Evolutionary conservation across 2,113 vertebrate species (phyloP), one percentile per base, ranked within the genome.

Genomic region (Saguinus imperator): DNA sequence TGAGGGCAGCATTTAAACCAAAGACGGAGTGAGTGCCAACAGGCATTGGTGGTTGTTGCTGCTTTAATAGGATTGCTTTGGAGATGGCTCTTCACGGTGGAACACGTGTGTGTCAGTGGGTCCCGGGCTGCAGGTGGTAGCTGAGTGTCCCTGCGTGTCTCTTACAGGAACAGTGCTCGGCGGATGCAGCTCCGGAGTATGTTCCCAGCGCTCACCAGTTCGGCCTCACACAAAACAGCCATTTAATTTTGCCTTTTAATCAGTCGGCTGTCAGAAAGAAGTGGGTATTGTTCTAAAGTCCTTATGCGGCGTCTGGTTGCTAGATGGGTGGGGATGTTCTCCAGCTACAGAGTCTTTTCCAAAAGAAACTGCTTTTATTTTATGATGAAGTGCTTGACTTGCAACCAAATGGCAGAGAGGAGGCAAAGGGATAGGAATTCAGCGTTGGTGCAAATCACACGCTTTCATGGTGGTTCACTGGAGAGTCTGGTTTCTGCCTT

Each of bases 161-260:
- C 1, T 96, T 98, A 87, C 97, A 99, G 99, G 97, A 93, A 37
- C 96, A 98, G 97, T 99, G 99, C 95, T 92, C 90, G 0, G 96
- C 95, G 10, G 98, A 98, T 75, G 75, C 92, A 2, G 86, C 98
- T 66, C 98, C 98, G 0, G 97, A 45, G 52, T 98, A 97, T 17
- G 80, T 99, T 64, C 91, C 98, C 2, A 95, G 97, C 1, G 99
- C 99, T 3, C 97, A 98, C 97, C 99, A 99, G 97, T 99, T 99
- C 84, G 99, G 99, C 55, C 98, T 98, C 32, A 98, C 98, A 17
- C 99, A 89, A 98, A 98, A 98, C 97, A 99, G 99, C 97, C 99
- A 99, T 97, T 98, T 99, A 94, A 98, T 99, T 50, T 97, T 99
- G 94, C 98, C 95, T 91, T 99, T 99, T 89, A 98, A 99, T 94